Evolutionary conservation across 2,113 vertebrate genomes (phyloP), one percentile per base, ranked within the genome.

Genomic region (Nycticebus coucang): DNA sequence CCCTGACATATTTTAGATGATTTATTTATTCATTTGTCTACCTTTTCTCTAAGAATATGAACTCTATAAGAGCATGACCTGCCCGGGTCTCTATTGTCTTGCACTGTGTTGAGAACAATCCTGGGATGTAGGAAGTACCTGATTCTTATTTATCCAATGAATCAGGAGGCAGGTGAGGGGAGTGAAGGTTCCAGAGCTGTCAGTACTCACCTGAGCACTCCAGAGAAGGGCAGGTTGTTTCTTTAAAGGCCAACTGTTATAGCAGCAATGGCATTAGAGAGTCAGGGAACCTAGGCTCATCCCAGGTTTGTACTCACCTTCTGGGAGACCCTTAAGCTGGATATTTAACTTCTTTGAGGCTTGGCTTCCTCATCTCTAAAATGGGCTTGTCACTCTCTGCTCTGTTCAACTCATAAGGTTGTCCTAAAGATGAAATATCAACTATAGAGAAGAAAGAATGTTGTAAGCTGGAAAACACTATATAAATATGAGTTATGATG

Each of bases 301-400:
- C 33, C 6, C 66, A n/a, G 21, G 26, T 94, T 95, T 72, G 55
- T 0, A 12, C 7, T 78, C 15, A 53, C 8, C 12, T 4, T 69
- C 62, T 53, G 3, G 41, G 22, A 57, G 55, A 84, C 5, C 13
- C 18, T 37, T 71, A 64, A 57, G 22, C 45, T 59, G 35, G 62
- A 21, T 13, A 14, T 62, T 71, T 85, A 74, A 87, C 21, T 60
- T 2, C 37, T 60, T 33, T 82, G 35, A 62, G 37, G 24, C 45
- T 93, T 85, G 22, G 22, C 41, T 64, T 95, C 15, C 41, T 91
- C 55, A 59, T 95, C 64, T 78, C 37, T 69, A 66, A 93, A 77
- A 80, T 50, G 62, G 22, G 37, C 59, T 68, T 7, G 41, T 68
- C 83, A 71, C 13, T 41, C 10, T 80, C n/a, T 71, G 35, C 45